phyloP scores from a whole-genome alignment of 1,140 invertebrate species.

The Drosophila equinoxialis region DNA sequence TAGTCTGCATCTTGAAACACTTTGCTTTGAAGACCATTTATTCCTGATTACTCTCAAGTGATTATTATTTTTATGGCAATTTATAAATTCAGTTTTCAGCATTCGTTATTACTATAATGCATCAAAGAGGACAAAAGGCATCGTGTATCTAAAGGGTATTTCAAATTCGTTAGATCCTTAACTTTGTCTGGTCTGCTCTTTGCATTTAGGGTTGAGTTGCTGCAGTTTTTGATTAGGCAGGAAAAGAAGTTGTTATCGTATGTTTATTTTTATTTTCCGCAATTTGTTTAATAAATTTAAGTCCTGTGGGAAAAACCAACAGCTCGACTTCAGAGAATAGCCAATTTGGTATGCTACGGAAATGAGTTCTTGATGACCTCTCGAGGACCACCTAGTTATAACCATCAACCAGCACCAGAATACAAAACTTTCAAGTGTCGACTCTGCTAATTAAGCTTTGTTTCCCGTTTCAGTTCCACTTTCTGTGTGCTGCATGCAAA shows the following conservation, averaged over 20 bases:
- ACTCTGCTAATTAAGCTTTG: conserved; percentile 57
- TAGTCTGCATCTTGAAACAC: too few relatives aligned
- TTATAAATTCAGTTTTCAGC: too few relatives aligned
- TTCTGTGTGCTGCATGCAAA: conserved; percentile 28
- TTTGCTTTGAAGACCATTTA: too few relatives aligned
- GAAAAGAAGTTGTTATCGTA: conserved; percentile 37
- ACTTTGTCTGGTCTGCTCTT: background rate
- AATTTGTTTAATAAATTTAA: conserved; percentile 77
- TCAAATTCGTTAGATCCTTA: background rate
- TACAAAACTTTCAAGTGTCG: conserved; percentile 47
- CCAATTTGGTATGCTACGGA: conserved; percentile 41
- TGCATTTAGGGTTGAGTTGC: conserved; percentile 7
- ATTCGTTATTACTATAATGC: too few relatives aligned
- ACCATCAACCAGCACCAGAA: conserved; percentile 10
- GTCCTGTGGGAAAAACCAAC: conserved; percentile 45
- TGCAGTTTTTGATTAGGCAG: conserved; percentile 65
- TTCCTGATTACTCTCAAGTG: too few relatives aligned
- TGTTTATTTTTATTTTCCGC: conserved; percentile 39
- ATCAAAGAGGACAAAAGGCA: too few relatives aligned
- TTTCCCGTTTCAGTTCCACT: conserved; percentile 21
- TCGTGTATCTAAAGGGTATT: background rate
- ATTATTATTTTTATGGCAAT: too few relatives aligned
- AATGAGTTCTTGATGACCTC: conserved; percentile 74
- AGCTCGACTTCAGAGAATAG: background rate
- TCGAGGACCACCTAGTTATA: conserved; percentile 41